These are phyloP conservation scores for Apteryx mantelli DNA, from an alignment of 2,113 vertebrate species.

Conservation along the genomic window DNA sequence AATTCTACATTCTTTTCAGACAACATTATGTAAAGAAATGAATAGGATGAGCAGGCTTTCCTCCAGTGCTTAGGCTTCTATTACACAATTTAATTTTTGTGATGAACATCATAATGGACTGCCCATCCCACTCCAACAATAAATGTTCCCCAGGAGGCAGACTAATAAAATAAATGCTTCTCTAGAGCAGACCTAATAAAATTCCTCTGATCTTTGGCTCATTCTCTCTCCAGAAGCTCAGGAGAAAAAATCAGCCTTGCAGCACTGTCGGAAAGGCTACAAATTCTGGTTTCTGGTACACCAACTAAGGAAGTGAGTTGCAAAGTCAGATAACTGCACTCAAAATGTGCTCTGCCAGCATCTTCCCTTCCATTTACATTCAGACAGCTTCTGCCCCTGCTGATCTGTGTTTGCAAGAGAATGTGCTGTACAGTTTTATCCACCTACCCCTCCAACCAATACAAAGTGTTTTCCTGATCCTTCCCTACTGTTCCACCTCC, in stretches of 20 bases:
- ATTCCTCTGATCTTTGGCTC: background rate
- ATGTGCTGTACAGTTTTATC: background rate
- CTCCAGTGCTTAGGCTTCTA: background rate
- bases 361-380: background rate
- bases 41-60: background rate
- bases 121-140: background rate
- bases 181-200: background rate
- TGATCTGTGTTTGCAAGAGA: background rate
- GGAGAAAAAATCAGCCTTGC: background rate
- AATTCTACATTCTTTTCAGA: background rate
- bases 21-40: constrained; percentile 2
- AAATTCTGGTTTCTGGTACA: background rate
- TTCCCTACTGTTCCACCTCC: background rate
- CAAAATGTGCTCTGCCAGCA: background rate
- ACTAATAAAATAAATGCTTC: background rate
- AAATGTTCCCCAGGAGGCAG: background rate
- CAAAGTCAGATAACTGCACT: background rate
- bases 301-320: background rate
- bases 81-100: constrained; percentile 22
- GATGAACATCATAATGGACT: background rate
- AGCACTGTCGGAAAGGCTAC: background rate
- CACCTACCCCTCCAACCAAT: accelerated
- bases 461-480: background rate
- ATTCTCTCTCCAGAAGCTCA: background rate
- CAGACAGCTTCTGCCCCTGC: background rate